Conservation (phyloP, 2,113 vertebrate species). For the Bos javanicus region DNA sequence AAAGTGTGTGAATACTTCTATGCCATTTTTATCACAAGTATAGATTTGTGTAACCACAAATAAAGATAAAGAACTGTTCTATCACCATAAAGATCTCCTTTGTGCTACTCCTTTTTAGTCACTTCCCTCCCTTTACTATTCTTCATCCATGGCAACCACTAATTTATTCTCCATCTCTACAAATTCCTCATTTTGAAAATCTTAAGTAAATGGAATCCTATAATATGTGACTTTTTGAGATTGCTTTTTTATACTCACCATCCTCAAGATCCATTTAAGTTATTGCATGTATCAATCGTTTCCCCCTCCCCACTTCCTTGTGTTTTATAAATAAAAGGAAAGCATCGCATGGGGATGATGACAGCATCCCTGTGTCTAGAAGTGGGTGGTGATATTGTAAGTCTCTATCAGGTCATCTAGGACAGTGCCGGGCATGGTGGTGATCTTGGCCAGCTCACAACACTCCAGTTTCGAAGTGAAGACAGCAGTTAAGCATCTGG, state of each 20-base stretch:
- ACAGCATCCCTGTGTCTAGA: constrained; percentile 64
- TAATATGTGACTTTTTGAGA: constrained; percentile 4
- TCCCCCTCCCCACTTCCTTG: neutral
- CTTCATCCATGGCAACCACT: neutral
- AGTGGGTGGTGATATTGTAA: constrained; percentile 83
- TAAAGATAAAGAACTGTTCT: neutral
- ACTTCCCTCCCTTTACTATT: neutral
- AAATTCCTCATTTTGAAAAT: constrained; percentile 53
- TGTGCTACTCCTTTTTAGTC: neutral
- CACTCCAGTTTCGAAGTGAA: constrained; percentile 86
- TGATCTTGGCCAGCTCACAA: constrained; percentile 84
- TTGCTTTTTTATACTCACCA: neutral
- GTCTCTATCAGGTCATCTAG: constrained; percentile 85
- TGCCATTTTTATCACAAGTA: neutral
- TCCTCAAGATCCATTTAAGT: constrained; percentile 13
- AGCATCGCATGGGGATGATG: neutral
- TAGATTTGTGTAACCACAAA: neutral
- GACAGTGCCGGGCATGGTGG: constrained; percentile 81
- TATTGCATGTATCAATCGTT: neutral
- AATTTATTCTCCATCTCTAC: constrained; percentile 17
- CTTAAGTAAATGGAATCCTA: neutral
- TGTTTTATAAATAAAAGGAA: neutral
- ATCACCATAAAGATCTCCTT: neutral
- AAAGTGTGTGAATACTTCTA: neutral
- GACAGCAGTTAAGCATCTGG: constrained; percentile 83